Percentiles rank a stretch among this genome's conserved stretches.
Evolutionary conservation across 2,888 invertebrate genomes (phyloP).

Genomic region (Oscheius onirici): DNA sequence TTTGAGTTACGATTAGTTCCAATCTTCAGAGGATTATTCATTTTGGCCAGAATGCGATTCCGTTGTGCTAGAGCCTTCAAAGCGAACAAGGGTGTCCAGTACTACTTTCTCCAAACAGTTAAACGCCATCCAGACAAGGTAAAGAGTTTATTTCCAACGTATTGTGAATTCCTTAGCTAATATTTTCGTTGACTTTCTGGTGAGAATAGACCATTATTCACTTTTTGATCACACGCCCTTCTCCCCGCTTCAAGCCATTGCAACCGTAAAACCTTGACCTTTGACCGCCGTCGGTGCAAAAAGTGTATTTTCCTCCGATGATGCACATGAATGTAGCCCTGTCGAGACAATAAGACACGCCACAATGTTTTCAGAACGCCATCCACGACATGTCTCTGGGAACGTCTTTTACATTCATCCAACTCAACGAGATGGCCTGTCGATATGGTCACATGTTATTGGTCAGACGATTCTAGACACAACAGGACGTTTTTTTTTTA

Average conservation of each 20-base stretch:
- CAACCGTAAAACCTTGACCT: neutral
- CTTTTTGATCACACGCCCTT: neutral
- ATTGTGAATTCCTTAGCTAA: neutral
- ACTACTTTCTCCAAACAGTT: slow-evolving; percentile 32
- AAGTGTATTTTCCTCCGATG: neutral
- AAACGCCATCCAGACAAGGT: slow-evolving; percentile 31
- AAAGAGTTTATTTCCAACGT: neutral
- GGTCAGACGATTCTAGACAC: slow-evolving; percentile 3
- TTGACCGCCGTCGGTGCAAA: neutral
- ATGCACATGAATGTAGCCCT: neutral
- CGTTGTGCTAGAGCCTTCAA: slow-evolving; percentile 26
- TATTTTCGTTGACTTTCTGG: neutral
- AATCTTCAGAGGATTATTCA: slow-evolving; percentile 30
- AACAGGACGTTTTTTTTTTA: slow-evolving; percentile 16
- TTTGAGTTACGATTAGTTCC: neutral
- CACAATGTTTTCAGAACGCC: slow-evolving; percentile 34
- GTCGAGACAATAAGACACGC: neutral
- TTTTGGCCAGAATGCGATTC: slow-evolving; percentile 25
- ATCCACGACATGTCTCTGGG: slow-evolving; percentile 34
- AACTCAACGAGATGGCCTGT: slow-evolving; percentile 36
- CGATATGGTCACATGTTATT: slow-evolving; percentile 33
- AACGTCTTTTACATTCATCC: slow-evolving; percentile 33
- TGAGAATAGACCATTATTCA: neutral
- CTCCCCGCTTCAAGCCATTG: too few species aligned
- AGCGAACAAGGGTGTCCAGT: slow-evolving; percentile 26